phyloP scores from a whole-genome alignment of 2,113 vertebrate species.

The Nymphicus hollandicus region DNA sequence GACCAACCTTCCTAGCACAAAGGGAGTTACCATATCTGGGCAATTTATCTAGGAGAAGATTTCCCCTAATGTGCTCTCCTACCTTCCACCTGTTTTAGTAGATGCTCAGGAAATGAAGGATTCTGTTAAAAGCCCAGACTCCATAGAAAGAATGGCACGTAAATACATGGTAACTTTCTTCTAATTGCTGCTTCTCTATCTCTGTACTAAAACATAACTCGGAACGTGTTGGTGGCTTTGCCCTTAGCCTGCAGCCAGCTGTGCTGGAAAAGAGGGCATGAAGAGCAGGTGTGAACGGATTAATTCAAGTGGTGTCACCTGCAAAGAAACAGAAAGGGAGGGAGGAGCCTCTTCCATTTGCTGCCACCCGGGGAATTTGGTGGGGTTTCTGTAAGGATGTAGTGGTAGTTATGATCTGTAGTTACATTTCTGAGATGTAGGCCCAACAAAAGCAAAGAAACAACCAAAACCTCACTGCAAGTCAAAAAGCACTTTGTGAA shows the following conservation, averaged over 20 bases:
- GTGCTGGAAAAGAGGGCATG: background rate
- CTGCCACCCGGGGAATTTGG: background rate
- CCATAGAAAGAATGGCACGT: constrained; percentile 68
- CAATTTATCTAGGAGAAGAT: background rate
- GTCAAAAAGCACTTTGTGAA: background rate
- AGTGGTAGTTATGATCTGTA: background rate
- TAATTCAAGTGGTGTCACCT: background rate
- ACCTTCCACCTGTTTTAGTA: background rate
- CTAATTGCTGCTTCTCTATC: background rate
- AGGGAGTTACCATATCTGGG: background rate
- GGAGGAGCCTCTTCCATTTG: background rate
- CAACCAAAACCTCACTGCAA: background rate
- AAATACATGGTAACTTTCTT: constrained; percentile 78
- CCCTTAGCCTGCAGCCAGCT: background rate
- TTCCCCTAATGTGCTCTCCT: background rate
- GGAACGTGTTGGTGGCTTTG: background rate
- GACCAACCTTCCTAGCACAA: background rate
- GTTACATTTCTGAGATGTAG: background rate
- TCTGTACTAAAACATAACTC: background rate
- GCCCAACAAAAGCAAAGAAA: background rate
- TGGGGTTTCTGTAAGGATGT: background rate
- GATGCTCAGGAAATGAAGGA: background rate
- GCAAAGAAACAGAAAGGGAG: background rate
- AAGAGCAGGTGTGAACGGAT: background rate
- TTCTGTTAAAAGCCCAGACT: constrained; percentile 13